Evolutionary conservation across 53 echinoderm and acorn worm species (phyloP).

Genomic region (Henricia sp.): DNA sequence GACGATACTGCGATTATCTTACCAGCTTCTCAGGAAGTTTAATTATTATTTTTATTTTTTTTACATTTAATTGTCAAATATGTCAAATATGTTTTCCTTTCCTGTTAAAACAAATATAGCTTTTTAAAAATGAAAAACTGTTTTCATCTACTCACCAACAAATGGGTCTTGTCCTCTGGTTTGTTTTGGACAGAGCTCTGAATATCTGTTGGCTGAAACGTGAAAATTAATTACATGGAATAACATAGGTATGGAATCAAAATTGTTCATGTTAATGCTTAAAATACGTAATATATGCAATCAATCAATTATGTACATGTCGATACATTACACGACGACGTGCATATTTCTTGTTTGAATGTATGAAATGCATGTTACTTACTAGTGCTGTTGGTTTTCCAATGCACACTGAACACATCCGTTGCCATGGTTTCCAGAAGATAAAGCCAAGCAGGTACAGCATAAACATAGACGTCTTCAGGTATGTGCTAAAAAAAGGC

Average conservation of each 20-base stretch:
- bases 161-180: slow-evolving; percentile 23
- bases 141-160: slow-evolving; percentile 15
- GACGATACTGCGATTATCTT: too few species aligned
- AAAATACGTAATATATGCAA: too few species aligned
- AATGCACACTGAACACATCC: slow-evolving; percentile 85
- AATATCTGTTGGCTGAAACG: slow-evolving; percentile 35
- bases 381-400: slow-evolving; percentile 82
- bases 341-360: not conserved
- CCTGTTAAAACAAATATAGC: not conserved
- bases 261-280: too few species aligned
- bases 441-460: slow-evolving; percentile 95
- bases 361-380: slow-evolving; percentile 6
- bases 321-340: too few species aligned
- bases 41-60: too few species aligned
- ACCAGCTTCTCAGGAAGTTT: too few species aligned
- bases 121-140: not conserved
- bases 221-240: not conserved
- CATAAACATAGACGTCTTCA: slow-evolving; percentile 99
- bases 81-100: not conserved
- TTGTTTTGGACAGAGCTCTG: slow-evolving; percentile 25
- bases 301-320: too few species aligned
- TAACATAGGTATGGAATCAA: too few species aligned
- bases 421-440: slow-evolving; percentile 98
- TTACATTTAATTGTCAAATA: too few species aligned
- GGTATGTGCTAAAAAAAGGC: slow-evolving; percentile 98